phyloP scores from a whole-genome alignment of 23 tunicate genomes.

The Phallusia fumigata region DNA sequence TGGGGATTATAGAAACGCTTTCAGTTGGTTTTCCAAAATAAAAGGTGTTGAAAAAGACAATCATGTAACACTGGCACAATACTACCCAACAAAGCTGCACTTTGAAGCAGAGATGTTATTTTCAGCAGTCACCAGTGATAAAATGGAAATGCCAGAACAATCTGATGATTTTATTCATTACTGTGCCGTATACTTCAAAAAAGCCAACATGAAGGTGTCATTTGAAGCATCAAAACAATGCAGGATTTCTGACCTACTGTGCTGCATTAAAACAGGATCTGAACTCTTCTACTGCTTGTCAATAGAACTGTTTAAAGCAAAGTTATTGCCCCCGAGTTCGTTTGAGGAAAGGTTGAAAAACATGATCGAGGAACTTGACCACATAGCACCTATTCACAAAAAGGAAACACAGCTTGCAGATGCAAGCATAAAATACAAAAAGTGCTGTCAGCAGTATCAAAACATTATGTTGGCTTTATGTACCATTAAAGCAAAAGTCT shows the following conservation, averaged over 20 bases:
- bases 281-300: not conserved
- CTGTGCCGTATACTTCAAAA: not conserved
- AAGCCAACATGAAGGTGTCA: not conserved
- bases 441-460: not conserved
- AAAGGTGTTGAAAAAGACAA: not conserved
- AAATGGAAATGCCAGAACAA: not conserved
- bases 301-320: not conserved
- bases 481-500: not conserved
- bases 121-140: not conserved
- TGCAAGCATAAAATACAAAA: not conserved
- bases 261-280: not conserved
- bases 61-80: not conserved
- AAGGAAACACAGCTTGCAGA: not conserved
- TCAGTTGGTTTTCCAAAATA: not conserved
- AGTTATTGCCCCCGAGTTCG: not conserved
- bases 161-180: not conserved
- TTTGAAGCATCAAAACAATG: not conserved
- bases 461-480: not conserved
- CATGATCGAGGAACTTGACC: not conserved
- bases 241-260: not conserved
- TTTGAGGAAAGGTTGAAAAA: not conserved
- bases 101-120: not conserved
- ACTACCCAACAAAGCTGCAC: not conserved
- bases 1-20: not conserved
- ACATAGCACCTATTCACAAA: not conserved